Percentiles rank a stretch among this genome's conserved stretches.
phyloP scores from a whole-genome alignment of 2,888 invertebrate genomes.

The Escarpia spicata region DNA sequence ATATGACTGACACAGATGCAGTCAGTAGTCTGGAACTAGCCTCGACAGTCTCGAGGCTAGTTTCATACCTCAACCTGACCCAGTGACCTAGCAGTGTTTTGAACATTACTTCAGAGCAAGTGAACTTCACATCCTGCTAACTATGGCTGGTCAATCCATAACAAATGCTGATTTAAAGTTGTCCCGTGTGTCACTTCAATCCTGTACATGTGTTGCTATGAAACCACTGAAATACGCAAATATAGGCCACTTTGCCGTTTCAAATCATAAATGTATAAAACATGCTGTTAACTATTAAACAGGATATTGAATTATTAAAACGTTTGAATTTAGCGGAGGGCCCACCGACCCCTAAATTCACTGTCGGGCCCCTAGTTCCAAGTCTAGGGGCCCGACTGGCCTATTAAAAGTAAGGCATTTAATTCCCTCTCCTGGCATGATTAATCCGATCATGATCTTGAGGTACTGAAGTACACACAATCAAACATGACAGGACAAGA shows the following conservation, averaged over 20 bases:
- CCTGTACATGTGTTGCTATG: not conserved
- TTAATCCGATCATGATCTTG: no score
- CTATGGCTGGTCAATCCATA: not conserved
- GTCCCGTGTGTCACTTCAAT: not conserved
- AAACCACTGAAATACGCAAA: not conserved
- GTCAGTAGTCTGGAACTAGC: not conserved
- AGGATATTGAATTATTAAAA: no score
- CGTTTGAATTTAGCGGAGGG: no score
- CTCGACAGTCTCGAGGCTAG: not conserved
- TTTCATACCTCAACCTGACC: not conserved
- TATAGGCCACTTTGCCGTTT: not conserved
- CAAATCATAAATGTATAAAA: not conserved
- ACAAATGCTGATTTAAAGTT: not conserved
- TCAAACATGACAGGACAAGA: no score
- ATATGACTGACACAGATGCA: no score
- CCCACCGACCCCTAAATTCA: no score
- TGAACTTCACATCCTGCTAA: not conserved
- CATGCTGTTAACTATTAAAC: no score
- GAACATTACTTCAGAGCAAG: not conserved
- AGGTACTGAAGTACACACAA: no score
- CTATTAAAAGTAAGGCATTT: no score
- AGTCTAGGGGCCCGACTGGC: no score
- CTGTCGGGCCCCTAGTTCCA: no score
- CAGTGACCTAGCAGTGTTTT: not conserved
- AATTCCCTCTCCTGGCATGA: no score